A percentile compares a stretch with the other conserved stretches of the same genome.
These are phyloP conservation scores for Drosophila prosaltans DNA, from an alignment of 1,140 invertebrate species.

Conservation along the genomic window DNA sequence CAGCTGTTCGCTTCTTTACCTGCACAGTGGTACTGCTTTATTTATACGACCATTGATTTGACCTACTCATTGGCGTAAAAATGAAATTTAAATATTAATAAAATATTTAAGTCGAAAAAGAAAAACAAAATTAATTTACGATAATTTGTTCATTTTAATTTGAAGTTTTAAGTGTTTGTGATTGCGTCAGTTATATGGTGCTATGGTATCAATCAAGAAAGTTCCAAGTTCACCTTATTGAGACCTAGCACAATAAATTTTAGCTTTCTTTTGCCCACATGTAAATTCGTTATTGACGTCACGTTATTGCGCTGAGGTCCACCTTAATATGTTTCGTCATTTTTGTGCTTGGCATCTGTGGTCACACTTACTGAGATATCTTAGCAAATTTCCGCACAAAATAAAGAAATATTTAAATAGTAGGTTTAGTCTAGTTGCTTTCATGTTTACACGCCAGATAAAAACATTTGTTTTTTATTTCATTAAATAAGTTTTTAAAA, in stretches of 20 bases:
- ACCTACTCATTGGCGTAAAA: background rate
- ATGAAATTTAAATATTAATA: background rate
- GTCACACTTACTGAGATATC: background rate
- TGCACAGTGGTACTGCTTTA: conserved; percentile 1
- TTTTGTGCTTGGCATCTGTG: background rate
- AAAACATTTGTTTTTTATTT: conserved; percentile 8
- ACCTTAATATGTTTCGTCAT: background rate
- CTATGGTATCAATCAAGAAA: too few relatives aligned
- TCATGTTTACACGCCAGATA: conserved; percentile 9
- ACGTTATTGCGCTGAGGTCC: background rate
- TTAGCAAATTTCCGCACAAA: conserved; percentile 6
- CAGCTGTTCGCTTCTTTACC: conserved; percentile 43
- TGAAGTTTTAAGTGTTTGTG: background rate
- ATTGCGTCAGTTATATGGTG: too few relatives aligned
- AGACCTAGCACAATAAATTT: too few relatives aligned
- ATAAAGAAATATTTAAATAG: conserved; percentile 18
- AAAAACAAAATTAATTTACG: background rate
- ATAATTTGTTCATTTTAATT: background rate
- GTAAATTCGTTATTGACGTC: background rate
- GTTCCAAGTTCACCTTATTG: too few relatives aligned
- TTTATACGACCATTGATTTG: background rate
- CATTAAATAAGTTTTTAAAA: conserved; percentile 24
- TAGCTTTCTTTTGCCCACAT: background rate
- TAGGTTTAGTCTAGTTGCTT: conserved; percentile 12
- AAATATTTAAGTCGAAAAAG: background rate